Conservation (phyloP, 53 echinoderm and acorn worm genomes). For the Paelopatides confundens region DNA sequence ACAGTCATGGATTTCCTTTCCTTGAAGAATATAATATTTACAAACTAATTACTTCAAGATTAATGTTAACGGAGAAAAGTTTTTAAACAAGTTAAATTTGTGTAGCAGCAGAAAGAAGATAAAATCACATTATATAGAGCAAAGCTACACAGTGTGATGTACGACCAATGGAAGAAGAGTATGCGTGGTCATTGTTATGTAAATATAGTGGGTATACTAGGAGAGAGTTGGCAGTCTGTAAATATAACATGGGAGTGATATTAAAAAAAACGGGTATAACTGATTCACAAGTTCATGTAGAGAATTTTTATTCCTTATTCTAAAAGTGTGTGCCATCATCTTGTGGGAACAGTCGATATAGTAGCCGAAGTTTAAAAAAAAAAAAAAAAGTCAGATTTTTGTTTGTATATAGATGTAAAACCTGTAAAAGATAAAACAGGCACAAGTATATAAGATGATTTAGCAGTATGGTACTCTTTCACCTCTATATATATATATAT, state of each 20-base stretch:
- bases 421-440: neutral
- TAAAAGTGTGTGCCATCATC: conserved; percentile 29
- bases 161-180: neutral
- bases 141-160: neutral
- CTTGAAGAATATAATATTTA: too few species aligned
- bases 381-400: neutral
- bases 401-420: neutral
- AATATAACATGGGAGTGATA: conserved; percentile 18
- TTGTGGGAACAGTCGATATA: neutral
- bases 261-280: conserved; percentile 20
- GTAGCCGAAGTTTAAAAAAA: neutral
- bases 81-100: too few species aligned
- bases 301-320: conserved; percentile 32
- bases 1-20: too few species aligned
- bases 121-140: too few species aligned
- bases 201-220: conserved; percentile 1
- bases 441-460: neutral
- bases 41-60: too few species aligned
- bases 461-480: conserved; percentile 17
- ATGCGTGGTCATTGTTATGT: conserved; percentile 10
- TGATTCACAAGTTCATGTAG: conserved; percentile 35
- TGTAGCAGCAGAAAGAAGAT: too few species aligned
- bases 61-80: too few species aligned
- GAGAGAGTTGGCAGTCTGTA: conserved; percentile 9
- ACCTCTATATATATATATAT: neutral